Evolutionary conservation across 2,888 invertebrate genomes (phyloP).

Genomic region (Abrostola triplasia): DNA sequence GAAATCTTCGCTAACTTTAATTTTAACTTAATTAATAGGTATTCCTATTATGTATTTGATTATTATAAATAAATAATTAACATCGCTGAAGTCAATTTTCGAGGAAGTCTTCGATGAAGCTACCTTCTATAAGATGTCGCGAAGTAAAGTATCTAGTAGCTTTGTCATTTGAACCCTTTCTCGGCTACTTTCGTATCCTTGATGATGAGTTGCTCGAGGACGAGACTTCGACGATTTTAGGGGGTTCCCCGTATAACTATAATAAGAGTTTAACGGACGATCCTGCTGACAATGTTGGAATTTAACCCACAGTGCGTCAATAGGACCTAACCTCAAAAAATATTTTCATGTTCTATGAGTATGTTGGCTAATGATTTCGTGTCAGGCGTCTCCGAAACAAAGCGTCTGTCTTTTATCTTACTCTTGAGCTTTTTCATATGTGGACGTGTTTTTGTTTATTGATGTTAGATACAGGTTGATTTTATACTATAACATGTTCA

Average conservation of each 20-base stretch:
- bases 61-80: too few relatives aligned
- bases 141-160: too few relatives aligned
- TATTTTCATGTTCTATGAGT: neutral
- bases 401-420: constrained; percentile 46
- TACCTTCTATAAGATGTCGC: too few relatives aligned
- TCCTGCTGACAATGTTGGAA: neutral
- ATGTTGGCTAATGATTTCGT: constrained; percentile 2
- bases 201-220: neutral
- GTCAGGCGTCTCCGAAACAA: constrained; percentile 47
- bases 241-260: neutral
- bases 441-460: constrained; percentile 61
- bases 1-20: too few relatives aligned
- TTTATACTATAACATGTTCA: constrained; percentile 15
- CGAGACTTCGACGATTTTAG: neutral
- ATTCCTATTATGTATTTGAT: too few relatives aligned
- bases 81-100: too few relatives aligned
- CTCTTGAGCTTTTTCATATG: constrained; percentile 71
- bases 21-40: too few relatives aligned
- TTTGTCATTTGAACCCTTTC: too few relatives aligned
- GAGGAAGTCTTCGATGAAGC: too few relatives aligned
- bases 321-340: neutral
- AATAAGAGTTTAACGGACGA: neutral
- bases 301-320: neutral
- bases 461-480: constrained; percentile 54
- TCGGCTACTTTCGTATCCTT: neutral